Evolutionary conservation across 1,140 invertebrate genomes (phyloP), one percentile per base, ranked within the genome.

Genomic region (Doryteuthis pealeii): DNA sequence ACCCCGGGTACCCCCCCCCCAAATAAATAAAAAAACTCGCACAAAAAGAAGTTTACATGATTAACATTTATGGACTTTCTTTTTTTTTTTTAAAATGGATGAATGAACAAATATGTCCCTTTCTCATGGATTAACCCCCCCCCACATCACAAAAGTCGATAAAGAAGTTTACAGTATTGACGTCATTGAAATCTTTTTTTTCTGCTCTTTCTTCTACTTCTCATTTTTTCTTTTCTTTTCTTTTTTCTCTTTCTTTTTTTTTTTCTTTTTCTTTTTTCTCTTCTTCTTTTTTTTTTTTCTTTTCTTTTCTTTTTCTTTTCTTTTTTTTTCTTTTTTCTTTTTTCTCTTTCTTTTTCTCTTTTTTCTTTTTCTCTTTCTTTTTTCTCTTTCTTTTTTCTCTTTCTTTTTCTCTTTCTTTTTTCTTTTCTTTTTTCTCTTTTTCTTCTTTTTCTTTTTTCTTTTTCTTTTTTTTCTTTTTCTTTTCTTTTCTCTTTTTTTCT

Each of bases 271-370:
- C 31, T 68, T 69, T 28, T 71, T 35, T 33, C 69, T 33, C 49
- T 54, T 73, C 73, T 73, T 40, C 54, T 49, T 72, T 62, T 74
- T 62, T 69, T 49, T 74, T 58, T 74, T 49, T n/a, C n/a, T n/a
- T n/a, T n/a, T n/a, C n/a, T n/a, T 75, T 54, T 74, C 74, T 74
- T 70, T 67, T 33, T 74, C 74, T 74, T 74, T 72, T 76, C 58
- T 74, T 31, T 30, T 45, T 74, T 58, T 67, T 33, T 49, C 40
- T 33, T 32, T 58, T 43, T 58, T 35, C 58, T 35, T 71, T 6
- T 43, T 10, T 71, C 54, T 72, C 28, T 33, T 45, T 62, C 49
- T 62, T n/a, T 66, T 32, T 58, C 43, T 45, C 35, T 22, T 68
- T 32, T 33, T 65, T 26, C 45, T 49, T 43, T 66, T 43, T 49